Evolutionary conservation across 2,888 invertebrate genomes (phyloP), one percentile per base, ranked within the genome.

Genomic region (Cephalotes varians): DNA sequence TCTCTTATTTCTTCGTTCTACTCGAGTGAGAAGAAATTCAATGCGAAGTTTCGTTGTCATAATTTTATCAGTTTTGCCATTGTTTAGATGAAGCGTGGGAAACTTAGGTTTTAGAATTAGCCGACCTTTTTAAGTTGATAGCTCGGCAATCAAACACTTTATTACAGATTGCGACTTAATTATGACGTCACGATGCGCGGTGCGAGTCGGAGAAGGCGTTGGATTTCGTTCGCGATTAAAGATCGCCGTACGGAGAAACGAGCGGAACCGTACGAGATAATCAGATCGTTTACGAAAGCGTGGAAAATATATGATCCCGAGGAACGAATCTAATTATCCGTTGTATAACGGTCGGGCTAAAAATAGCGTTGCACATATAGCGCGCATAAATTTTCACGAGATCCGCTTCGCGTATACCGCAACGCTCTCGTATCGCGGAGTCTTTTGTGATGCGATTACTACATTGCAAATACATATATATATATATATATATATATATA

Each of bases 221-320:
- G 12, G 44, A 69, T 56, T 34, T 47, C 44, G 18, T 67, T 76
- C 51, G 28, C 51, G 49, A 76, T 34, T 65, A 65, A n/a, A 40
- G 12, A 51, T 31, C 62, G 25, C 18, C 2, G 37, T 21, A 40
- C 10, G 40, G 9, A 44, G 56, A 69, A 77, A 77, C n/a, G 69
- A 56, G 54, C 56, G 54, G 54, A 67, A 77, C 69, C 25, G 21
- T 10, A 25, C 44, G 18, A 47, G 56, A 69, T 77, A 77, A 77
- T 77, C 69, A 67, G 77, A 21, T 34, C 77, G 69, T 69, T 69
- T 77, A 56, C 51, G 69, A 77, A 44, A 77, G 77, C 77, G 69
- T 69, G 77, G 69, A 69, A 77, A 69, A 56, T 12, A 44, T 65
- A 69, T 37, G 40, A 56, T 69, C 69, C 56, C 25, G 31, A 37